A percentile compares a stretch with the other conserved stretches of the same genome.
Evolutionary conservation across 2,888 invertebrate species (phyloP).

Genomic region (Aproaerema taeniolella): DNA sequence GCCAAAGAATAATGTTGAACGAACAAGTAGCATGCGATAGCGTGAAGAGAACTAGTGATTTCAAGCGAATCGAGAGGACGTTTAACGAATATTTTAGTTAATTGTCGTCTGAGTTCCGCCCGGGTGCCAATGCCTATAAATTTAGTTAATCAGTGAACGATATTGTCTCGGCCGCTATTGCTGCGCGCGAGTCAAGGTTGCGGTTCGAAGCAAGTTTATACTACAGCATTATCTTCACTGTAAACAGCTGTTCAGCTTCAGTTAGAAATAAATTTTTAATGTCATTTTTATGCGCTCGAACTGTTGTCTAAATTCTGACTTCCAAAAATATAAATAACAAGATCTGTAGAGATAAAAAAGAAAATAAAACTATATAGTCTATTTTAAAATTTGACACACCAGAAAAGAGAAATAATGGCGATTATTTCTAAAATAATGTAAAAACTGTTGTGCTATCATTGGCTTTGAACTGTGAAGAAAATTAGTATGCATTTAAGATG

Average conservation of each 20-base stretch:
- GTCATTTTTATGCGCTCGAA: constrained; percentile 21
- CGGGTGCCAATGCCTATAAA: constrained; percentile 62
- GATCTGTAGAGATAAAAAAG: no score
- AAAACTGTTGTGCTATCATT: no score
- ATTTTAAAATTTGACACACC: no score
- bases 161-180: constrained; percentile 33
- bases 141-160: constrained; percentile 48
- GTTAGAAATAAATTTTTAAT: constrained; percentile 30
- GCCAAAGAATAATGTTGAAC: constrained; percentile 35
- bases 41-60: no score
- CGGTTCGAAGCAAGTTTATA: constrained; percentile 16
- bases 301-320: background rate
- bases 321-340: background rate
- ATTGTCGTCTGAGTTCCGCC: constrained; percentile 44
- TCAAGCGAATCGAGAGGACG: constrained; percentile 42
- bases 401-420: no score
- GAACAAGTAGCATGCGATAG: constrained; percentile 45
- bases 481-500: constrained; percentile 24
- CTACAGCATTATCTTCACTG: constrained; percentile 24
- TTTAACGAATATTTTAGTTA: constrained; percentile 57
- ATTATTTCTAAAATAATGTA: no score
- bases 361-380: no score
- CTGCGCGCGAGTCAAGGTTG: constrained; percentile 35
- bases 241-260: constrained; percentile 32
- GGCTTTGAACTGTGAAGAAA: no score